Percentiles rank a stretch among this genome's conserved stretches.
These are phyloP conservation scores for Tokudaia muenninki DNA, from an alignment of 2,797 vertebrate genomes.

Conservation along the genomic window DNA sequence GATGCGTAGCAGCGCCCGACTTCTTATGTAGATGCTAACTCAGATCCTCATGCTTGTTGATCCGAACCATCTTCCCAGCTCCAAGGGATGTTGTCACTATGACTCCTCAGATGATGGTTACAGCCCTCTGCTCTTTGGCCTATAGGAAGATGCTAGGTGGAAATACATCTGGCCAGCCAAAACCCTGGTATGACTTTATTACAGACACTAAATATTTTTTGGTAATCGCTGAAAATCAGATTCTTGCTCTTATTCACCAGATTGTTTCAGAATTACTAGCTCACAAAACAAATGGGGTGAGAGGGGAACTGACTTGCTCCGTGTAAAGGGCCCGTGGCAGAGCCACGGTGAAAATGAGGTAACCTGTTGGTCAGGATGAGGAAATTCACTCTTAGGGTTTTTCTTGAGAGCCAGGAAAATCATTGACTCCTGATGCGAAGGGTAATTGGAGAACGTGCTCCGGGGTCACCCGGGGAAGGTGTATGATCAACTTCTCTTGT, in stretches of 20 bases:
- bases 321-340: neutral
- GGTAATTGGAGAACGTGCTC: neutral
- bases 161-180: neutral
- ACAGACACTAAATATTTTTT: neutral
- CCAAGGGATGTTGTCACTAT: neutral
- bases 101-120: neutral
- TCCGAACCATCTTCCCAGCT: neutral
- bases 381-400: neutral
- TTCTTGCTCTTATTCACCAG: neutral
- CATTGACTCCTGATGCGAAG: neutral
- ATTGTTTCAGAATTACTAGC: neutral
- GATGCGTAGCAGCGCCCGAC: accelerated
- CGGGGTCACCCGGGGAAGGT: neutral
- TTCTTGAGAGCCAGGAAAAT: neutral
- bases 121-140: neutral
- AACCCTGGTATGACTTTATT: neutral
- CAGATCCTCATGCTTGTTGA: neutral
- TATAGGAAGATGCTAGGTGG: neutral
- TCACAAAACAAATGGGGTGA: neutral
- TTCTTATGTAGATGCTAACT: neutral
- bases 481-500: neutral
- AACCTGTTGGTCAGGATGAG: neutral
- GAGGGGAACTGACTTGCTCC: neutral
- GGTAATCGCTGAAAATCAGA: neutral
- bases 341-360: neutral